Conservation (phyloP, 2,888 invertebrate species). For the Dryocosmus kuriphilus region DNA sequence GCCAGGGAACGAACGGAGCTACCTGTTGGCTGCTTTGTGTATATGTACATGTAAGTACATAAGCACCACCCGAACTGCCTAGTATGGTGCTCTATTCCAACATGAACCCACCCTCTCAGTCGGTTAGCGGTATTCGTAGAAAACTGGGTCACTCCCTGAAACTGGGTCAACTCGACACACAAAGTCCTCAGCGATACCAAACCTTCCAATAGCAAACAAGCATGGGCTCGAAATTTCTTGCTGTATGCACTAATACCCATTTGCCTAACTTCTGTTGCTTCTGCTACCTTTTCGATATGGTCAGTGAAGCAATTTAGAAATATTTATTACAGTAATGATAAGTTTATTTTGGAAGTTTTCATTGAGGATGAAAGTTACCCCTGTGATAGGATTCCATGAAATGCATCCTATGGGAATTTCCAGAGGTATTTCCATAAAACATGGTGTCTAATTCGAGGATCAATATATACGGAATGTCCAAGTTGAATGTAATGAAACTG, state of each 20-base stretch:
- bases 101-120: conserved; percentile 36
- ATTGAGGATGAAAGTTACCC: neutral
- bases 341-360: neutral
- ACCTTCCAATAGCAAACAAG: conserved; percentile 46
- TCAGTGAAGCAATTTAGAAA: neutral
- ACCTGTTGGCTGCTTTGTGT: conserved; percentile 70
- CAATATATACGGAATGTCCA: no score
- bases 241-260: neutral
- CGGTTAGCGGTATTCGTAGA: conserved; percentile 54
- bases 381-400: neutral
- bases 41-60: conserved; percentile 43
- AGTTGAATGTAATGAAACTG: no score
- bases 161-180: conserved; percentile 64
- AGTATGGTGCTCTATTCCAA: conserved; percentile 45
- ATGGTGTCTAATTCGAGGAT: no score
- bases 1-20: conserved; percentile 67
- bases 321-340: neutral
- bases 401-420: no score
- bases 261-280: neutral
- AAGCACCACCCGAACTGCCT: conserved; percentile 52
- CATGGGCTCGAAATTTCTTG: conserved; percentile 40
- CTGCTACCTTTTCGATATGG: neutral
- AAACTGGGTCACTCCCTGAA: conserved; percentile 68
- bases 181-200: conserved; percentile 49
- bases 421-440: no score